Base-by-base conservation (phyloP, 2,888 invertebrate species). In the Rapana venosa region DNA sequence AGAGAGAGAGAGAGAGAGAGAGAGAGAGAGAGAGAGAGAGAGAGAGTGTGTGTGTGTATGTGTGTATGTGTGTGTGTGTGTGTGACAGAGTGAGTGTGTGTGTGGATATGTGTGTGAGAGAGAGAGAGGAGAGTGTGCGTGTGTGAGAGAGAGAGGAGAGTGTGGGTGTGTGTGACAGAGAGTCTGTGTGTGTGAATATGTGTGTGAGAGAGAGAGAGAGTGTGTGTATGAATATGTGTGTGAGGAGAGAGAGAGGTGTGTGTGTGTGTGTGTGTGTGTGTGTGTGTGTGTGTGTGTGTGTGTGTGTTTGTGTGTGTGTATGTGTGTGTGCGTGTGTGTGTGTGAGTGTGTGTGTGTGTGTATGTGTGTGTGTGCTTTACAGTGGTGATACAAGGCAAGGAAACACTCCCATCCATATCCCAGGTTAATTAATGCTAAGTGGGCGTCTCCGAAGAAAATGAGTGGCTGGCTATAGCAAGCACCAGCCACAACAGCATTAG, bases 1-100 rank as follows among this genome's bases (percentile, higher is more conserved):
- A 74, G 74, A 70, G 74, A n/a, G 74, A 74, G n/a, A n/a, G 74
- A 74, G 74, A 74, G 74, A 74, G 74, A 74, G 74, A 74, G 74
- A 74, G 74, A 74, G 74, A 74, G 74, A 74, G 70, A 70, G 70
- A 70, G 70, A 70, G 70, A 70, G 70, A 70, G 70, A 70, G 70
- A 70, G 70, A 6, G 70, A 70, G 70, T 61, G 61, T 61, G 61
- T 61, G 61, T 61, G 61, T 61, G 61, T 61, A 17, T 61, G 61
- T 61, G 61, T 61, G 61, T 61, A 17, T 61, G 61, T 61, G 61
- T 61, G 61, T 61, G 61, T 61, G 61, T 61, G 61, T 61, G 61
- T 61, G 61, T 61, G 61, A 15, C 13, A 15, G 61, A 15, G 61
- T 61, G 61, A 15, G 61, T 61, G 61, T 61, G 61, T 61, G 61